phyloP scores from a whole-genome alignment of 2,888 invertebrate genomes.

The Coelogynopora nodosa region DNA sequence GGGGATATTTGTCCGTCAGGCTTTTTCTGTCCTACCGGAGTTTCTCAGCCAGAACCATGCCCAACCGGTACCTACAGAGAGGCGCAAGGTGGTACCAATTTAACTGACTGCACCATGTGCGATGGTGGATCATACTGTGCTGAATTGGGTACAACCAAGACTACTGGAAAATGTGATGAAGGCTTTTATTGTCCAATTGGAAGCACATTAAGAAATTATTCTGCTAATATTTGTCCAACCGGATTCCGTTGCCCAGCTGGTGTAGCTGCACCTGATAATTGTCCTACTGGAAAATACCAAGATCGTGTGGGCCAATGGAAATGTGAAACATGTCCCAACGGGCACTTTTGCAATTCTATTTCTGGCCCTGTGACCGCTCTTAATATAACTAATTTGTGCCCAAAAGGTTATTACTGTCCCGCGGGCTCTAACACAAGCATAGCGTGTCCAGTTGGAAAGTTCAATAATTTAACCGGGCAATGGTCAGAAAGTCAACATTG shows the following conservation, averaged over 20 bases:
- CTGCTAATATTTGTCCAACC: not conserved
- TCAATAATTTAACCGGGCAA: conserved; percentile 9
- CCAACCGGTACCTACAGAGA: conserved; percentile 52
- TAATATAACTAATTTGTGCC: conserved; percentile 49
- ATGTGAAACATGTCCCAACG: not conserved
- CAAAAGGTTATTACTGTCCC: conserved; percentile 52
- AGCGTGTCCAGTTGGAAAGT: conserved; percentile 1
- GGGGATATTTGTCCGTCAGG: conserved; percentile 59
- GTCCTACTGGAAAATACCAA: conserved; percentile 56
- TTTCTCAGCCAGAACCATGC: conserved; percentile 53
- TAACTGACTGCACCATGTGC: conserved; percentile 54
- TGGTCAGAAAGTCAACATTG: not conserved
- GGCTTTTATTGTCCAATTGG: conserved; percentile 49
- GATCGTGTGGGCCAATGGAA: conserved; percentile 52
- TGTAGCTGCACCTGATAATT: conserved; percentile 51
- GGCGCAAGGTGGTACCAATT: conserved; percentile 55
- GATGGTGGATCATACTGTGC: conserved; percentile 58
- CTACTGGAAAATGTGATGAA: conserved; percentile 50
- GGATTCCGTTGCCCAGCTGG: conserved; percentile 52
- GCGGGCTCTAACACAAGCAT: conserved; percentile 13
- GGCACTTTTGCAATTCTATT: not conserved
- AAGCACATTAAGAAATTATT: not conserved
- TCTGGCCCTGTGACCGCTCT: not conserved
- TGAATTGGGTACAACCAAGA: conserved; percentile 50
- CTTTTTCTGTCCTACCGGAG: conserved; percentile 56